These are phyloP conservation scores for Platycercus adscitus DNA, from an alignment of 2,113 vertebrate species.

Conservation along the genomic window DNA sequence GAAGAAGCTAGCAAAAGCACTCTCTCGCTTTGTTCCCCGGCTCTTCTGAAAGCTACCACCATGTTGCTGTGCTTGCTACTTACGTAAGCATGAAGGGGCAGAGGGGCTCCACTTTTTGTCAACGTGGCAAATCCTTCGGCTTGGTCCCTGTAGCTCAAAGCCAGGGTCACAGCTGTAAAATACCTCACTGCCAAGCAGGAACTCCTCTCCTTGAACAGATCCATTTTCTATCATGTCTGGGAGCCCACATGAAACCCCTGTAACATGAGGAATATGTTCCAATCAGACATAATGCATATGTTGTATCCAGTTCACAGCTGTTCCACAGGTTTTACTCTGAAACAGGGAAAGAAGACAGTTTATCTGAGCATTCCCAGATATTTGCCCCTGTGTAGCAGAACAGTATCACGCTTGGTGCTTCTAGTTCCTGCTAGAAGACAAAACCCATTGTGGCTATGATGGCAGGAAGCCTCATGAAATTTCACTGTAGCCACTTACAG, in stretches of 20 bases:
- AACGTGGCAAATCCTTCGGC: conserved; percentile 68
- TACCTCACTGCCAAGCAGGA: conserved; percentile 61
- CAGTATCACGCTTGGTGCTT: not conserved
- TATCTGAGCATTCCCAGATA: not conserved
- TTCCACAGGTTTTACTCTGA: not conserved
- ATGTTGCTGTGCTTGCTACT: not conserved
- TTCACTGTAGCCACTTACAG: not conserved
- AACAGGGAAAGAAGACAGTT: not conserved
- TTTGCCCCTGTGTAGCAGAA: not conserved
- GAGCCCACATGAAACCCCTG: conserved; percentile 62
- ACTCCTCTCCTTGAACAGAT: conserved; percentile 40
- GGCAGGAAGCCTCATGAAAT: not conserved
- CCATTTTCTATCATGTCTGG: conserved; percentile 63
- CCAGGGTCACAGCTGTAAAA: conserved; percentile 69
- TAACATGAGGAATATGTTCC: not conserved
- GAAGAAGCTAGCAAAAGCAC: not conserved
- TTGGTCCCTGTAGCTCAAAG: conserved; percentile 69
- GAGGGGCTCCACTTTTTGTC: conserved; percentile 69
- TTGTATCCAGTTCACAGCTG: not conserved
- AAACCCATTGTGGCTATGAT: not conserved
- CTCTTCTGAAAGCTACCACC: not conserved
- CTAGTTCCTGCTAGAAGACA: not conserved
- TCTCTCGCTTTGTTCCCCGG: not conserved
- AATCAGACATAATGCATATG: not conserved
- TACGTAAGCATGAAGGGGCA: conserved; percentile 40